phyloP scores from a whole-genome alignment of 2,797 vertebrate species.

The Neosilurus mollespiculum region DNA sequence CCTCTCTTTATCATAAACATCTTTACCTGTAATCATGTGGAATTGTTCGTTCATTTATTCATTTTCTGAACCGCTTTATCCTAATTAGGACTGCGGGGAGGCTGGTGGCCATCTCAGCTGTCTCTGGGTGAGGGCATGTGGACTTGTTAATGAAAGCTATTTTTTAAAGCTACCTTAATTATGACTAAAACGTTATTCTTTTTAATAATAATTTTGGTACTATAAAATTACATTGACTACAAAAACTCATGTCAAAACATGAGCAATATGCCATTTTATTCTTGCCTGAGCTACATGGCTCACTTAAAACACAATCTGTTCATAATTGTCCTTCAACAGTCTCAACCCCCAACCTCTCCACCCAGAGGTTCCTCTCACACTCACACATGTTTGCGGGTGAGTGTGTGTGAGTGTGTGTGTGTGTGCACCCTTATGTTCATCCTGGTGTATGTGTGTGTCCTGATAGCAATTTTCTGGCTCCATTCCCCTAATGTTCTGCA shows the following conservation, averaged over 20 bases:
- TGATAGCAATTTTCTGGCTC: constrained; percentile 12
- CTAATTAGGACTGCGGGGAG: too few relatives aligned
- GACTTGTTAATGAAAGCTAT: not conserved
- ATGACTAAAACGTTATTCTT: not conserved
- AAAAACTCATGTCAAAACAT: not conserved
- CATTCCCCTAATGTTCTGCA: constrained; percentile 8
- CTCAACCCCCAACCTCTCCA: constrained; percentile 20
- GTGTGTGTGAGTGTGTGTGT: not conserved
- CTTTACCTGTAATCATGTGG: not conserved
- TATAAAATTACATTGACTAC: not conserved
- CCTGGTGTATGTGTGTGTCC: not conserved
- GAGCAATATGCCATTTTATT: not conserved
- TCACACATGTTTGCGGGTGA: not conserved
- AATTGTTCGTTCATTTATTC: not conserved
- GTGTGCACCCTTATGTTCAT: not conserved
- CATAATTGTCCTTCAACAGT: constrained; percentile 38
- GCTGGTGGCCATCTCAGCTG: too few relatives aligned
- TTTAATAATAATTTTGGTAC: not conserved
- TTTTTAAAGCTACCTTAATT: not conserved
- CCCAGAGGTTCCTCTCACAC: not conserved
- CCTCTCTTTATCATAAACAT: not conserved
- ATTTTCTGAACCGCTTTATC: too few relatives aligned
- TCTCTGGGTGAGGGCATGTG: not conserved
- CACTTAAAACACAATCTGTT: constrained; percentile 38
- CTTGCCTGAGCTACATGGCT: constrained; percentile 10